These are phyloP conservation scores for Drosophila helvetica DNA, from an alignment of 2,888 invertebrate genomes.

Conservation along the genomic window DNA sequence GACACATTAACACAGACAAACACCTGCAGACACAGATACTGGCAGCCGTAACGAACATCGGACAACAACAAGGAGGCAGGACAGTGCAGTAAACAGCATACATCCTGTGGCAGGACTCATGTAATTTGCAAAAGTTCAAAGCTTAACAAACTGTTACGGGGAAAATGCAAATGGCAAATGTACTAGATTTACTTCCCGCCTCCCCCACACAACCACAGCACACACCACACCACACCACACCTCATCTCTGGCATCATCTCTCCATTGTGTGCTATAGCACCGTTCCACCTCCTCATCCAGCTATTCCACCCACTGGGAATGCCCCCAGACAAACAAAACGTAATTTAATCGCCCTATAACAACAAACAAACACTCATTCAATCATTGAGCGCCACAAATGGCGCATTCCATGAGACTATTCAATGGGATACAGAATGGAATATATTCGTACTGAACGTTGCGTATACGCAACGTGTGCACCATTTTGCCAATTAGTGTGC, in stretches of 20 bases:
- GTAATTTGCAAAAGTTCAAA: slow-evolving; percentile 80
- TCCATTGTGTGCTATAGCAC: slow-evolving; percentile 6
- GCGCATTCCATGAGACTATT: slow-evolving; percentile 18
- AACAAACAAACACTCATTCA: slow-evolving; percentile 44
- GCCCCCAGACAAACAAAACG: slow-evolving; percentile 54
- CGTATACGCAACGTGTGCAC: slow-evolving; percentile 43
- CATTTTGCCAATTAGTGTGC: slow-evolving; percentile 47
- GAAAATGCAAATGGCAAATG: slow-evolving; percentile 72
- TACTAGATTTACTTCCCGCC: slow-evolving; percentile 33
- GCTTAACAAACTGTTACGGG: slow-evolving; percentile 76
- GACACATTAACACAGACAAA: slow-evolving; percentile 57
- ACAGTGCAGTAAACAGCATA: slow-evolving; percentile 55
- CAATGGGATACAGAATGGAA: no score
- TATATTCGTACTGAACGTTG: slow-evolving; percentile 15
- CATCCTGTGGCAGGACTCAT: slow-evolving; percentile 75
- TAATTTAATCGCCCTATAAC: slow-evolving; percentile 60
- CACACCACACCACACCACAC: neutral
- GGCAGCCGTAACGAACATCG: slow-evolving; percentile 3
- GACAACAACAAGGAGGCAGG: slow-evolving; percentile 11
- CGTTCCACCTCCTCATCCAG: neutral
- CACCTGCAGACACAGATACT: slow-evolving; percentile 8
- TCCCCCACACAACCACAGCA: neutral
- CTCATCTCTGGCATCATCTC: neutral
- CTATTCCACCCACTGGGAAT: neutral
- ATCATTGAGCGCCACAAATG: slow-evolving; percentile 42